A percentile compares a stretch with the other conserved stretches of the same genome.
These are phyloP conservation scores for Pyralis farinalis DNA, from an alignment of 2,888 invertebrate genomes.

Conservation along the genomic window DNA sequence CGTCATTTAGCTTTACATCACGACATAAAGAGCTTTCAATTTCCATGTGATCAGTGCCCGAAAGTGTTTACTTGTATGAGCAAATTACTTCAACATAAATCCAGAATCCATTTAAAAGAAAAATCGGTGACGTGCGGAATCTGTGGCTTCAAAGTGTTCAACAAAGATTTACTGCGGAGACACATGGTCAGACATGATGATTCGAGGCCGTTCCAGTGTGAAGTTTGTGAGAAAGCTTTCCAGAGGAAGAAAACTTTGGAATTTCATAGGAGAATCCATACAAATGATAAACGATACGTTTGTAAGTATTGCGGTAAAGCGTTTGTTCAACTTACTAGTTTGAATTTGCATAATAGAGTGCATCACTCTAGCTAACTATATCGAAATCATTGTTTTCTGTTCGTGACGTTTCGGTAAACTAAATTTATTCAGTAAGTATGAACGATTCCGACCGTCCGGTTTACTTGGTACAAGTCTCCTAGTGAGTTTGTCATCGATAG, in stretches of 20 bases:
- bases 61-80: constrained; percentile 49
- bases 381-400: too few relatives aligned
- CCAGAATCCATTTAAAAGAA: constrained; percentile 55
- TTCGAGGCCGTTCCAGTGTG: constrained; percentile 77
- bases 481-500: too few relatives aligned
- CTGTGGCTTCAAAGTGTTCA: constrained; percentile 59
- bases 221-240: constrained; percentile 79
- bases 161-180: constrained; percentile 64
- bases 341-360: constrained; percentile 77
- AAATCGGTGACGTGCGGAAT: constrained; percentile 49
- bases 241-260: constrained; percentile 76
- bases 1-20: constrained; percentile 56
- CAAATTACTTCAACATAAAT: constrained; percentile 45
- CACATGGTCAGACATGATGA: constrained; percentile 81
- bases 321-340: constrained; percentile 79
- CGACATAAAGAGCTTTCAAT: constrained; percentile 48
- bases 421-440: too few relatives aligned
- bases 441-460: too few relatives aligned
- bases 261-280: constrained; percentile 72
- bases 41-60: constrained; percentile 52
- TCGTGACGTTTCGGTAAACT: too few relatives aligned
- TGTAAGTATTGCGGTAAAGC: constrained; percentile 77
- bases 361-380: too few relatives aligned
- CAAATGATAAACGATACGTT: constrained; percentile 68
- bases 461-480: too few relatives aligned